A percentile compares a stretch with the other conserved stretches of the same genome.
Evolutionary conservation across 2,113 vertebrate species (phyloP).

Genomic region (Nesogale talazaci): DNA sequence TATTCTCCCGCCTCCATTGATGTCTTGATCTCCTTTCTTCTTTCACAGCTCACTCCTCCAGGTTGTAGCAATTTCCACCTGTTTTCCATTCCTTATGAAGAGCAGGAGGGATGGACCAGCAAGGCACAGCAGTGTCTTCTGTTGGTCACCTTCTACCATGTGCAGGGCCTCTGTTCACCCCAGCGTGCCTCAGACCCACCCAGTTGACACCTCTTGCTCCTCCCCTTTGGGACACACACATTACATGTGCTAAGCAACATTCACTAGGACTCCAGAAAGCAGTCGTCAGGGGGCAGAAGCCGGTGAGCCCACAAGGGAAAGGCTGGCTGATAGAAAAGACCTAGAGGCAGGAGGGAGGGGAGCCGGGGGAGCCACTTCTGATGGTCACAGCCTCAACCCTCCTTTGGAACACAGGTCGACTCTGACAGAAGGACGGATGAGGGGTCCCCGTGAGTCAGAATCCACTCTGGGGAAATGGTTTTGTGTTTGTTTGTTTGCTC

Average conservation of each 20-base stretch:
- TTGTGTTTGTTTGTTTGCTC: neutral
- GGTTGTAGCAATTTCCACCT: neutral
- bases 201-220: neutral
- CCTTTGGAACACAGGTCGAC: neutral
- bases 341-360: neutral
- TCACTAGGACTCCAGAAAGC: neutral
- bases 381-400: neutral
- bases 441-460: neutral
- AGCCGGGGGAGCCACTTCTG: neutral
- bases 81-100: neutral
- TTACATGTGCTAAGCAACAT: rapidly evolving
- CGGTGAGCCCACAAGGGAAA: neutral
- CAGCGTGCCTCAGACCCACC: neutral
- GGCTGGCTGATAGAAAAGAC: neutral
- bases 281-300: neutral
- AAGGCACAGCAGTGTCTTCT: neutral
- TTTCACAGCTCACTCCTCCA: neutral
- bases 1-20: neutral
- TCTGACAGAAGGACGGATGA: neutral
- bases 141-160: neutral
- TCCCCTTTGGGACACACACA: neutral
- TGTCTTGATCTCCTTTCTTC: neutral
- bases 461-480: neutral
- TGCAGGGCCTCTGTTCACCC: neutral
- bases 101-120: neutral